Evolutionary conservation across 2,113 vertebrate species (phyloP).

Genomic region (Eubucco bourcierii): DNA sequence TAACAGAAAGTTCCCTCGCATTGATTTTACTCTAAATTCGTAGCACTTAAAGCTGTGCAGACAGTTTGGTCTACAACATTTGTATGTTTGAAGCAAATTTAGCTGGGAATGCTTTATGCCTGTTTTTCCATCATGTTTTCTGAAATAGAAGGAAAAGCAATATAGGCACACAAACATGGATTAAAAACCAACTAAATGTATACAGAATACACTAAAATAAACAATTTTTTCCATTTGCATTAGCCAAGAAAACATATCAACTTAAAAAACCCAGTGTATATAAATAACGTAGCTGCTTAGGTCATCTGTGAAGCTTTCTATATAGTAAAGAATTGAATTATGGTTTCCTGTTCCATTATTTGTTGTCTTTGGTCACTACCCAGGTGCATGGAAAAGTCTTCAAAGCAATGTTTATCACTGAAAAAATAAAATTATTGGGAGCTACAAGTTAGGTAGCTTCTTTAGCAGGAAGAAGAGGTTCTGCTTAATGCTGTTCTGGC

Average conservation of each 20-base stretch:
- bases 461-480: constrained; percentile 62
- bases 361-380: constrained; percentile 57
- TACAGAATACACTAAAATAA: constrained; percentile 3
- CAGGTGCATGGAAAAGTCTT: constrained; percentile 68
- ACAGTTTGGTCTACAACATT: background rate
- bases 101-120: background rate
- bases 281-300: constrained; percentile 21
- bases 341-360: constrained; percentile 58
- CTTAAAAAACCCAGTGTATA: background rate
- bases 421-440: constrained; percentile 44
- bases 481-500: constrained; percentile 57
- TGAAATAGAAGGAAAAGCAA: constrained; percentile 15
- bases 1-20: background rate
- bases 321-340: constrained; percentile 55
- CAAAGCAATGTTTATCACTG: constrained; percentile 37
- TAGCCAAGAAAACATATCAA: background rate
- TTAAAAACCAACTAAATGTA: background rate
- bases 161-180: background rate
- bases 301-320: constrained; percentile 40
- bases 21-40: background rate
- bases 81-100: background rate
- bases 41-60: background rate
- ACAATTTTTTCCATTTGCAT: constrained; percentile 47
- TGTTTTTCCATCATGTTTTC: background rate
- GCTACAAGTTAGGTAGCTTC: background rate